Evolutionary conservation across 1,140 invertebrate species (phyloP).

Genomic region (Drosophila virilis): DNA sequence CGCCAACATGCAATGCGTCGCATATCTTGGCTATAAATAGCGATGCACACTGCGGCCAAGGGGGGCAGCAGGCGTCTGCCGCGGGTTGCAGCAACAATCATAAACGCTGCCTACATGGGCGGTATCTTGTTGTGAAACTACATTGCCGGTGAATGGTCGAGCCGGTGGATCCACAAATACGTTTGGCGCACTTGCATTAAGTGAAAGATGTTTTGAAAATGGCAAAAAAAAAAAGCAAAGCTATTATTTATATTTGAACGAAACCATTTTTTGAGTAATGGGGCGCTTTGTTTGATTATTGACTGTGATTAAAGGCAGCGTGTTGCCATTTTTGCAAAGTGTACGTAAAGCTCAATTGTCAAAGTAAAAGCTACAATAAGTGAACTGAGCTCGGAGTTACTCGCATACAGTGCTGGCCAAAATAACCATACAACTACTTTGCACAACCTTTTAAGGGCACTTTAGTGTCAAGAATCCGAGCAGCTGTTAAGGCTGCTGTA

Average conservation of each 20-base stretch:
- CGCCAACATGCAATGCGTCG: conserved; percentile 39
- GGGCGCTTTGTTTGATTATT: not conserved
- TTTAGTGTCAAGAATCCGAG: too few relatives aligned
- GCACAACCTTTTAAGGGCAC: too few relatives aligned
- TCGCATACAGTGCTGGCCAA: too few relatives aligned
- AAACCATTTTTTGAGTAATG: not conserved
- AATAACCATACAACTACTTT: too few relatives aligned
- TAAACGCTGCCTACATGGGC: conserved; percentile 36
- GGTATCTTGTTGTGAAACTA: conserved; percentile 39
- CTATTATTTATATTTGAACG: conserved; percentile 7
- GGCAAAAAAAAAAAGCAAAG: not conserved
- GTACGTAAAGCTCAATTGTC: not conserved
- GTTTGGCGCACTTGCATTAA: conserved; percentile 3
- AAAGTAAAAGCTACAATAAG: not conserved
- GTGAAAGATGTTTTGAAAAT: conserved; percentile 39
- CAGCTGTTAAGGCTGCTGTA: too few relatives aligned
- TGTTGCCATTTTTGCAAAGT: too few relatives aligned
- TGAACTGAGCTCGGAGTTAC: too few relatives aligned
- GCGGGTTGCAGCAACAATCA: conserved; percentile 11
- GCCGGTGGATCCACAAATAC: conserved; percentile 7
- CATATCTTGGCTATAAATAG: conserved; percentile 64
- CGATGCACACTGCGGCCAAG: conserved; percentile 21
- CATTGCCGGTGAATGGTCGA: conserved; percentile 55
- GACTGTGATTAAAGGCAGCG: not conserved
- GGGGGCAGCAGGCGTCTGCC: conserved; percentile 9